Percentiles rank a stretch among this genome's conserved stretches.
Evolutionary conservation across 2,113 vertebrate species (phyloP).

Genomic region (Thunnus thynnus): DNA sequence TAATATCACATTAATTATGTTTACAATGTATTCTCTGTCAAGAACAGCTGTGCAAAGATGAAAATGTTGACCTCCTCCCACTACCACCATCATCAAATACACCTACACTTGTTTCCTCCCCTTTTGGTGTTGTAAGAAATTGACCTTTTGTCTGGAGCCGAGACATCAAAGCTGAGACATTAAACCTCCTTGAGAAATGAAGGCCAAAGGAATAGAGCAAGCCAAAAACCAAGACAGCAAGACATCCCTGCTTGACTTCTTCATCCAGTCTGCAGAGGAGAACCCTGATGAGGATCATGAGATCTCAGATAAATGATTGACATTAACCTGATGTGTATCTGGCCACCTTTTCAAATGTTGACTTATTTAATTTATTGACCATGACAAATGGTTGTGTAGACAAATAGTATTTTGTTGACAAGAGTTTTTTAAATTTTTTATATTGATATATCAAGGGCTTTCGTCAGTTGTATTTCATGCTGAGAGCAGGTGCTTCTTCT

Average conservation of each 20-base stretch:
- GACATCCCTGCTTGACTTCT: not conserved
- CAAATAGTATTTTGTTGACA: not conserved
- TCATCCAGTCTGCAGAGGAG: not conserved
- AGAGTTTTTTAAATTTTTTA: not conserved
- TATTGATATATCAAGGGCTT: not conserved
- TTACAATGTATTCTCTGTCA: not conserved
- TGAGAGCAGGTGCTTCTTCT: not conserved
- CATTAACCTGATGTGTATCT: not conserved
- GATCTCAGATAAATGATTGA: slow-evolving; percentile 2
- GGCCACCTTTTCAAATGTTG: not conserved
- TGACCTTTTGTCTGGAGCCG: slow-evolving; percentile 7
- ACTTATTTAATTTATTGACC: not conserved
- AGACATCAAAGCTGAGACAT: not conserved
- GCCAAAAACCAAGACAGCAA: not conserved
- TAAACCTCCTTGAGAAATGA: slow-evolving; percentile 6
- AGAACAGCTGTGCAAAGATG: not conserved
- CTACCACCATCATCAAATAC: not conserved
- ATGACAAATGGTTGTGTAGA: not conserved
- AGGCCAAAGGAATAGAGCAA: slow-evolving; percentile 2
- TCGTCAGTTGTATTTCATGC: not conserved
- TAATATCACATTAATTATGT: not conserved
- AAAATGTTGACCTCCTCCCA: not conserved
- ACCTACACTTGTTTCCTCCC: not conserved
- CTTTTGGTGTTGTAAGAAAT: slow-evolving; percentile 10
- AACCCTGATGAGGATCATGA: not conserved